phyloP scores from a whole-genome alignment of 2,888 invertebrate genomes.

The Campoplex capitator region DNA sequence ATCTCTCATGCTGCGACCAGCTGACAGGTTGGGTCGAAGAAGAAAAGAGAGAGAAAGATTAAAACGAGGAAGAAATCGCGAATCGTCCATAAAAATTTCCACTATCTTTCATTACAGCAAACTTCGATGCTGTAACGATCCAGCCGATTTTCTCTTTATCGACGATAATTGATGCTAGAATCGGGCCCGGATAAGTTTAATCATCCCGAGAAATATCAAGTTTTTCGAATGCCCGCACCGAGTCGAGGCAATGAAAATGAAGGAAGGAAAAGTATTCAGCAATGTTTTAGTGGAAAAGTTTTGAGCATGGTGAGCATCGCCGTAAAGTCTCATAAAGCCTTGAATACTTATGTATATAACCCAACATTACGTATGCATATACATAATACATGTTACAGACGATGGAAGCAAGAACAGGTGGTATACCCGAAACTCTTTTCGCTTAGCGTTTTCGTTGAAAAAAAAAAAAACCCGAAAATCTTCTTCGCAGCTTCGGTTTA shows the following conservation, averaged over 20 bases:
- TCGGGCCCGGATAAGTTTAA: neutral
- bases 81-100: slow-evolving; percentile 12
- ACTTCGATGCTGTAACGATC: slow-evolving; percentile 7
- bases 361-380: slow-evolving; percentile 27
- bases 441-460: neutral
- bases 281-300: slow-evolving; percentile 49
- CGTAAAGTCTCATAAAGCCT: slow-evolving; percentile 50
- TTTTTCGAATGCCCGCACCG: neutral
- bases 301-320: slow-evolving; percentile 11
- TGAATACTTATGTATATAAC: slow-evolving; percentile 15
- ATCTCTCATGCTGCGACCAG: slow-evolving; percentile 9
- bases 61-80: neutral
- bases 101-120: neutral
- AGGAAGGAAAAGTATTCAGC: slow-evolving; percentile 24
- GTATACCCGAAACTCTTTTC: slow-evolving; percentile 28
- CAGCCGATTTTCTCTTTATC: neutral
- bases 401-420: slow-evolving; percentile 22
- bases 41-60: neutral
- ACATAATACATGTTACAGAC: slow-evolving; percentile 29
- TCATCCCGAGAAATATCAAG: neutral
- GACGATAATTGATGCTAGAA: neutral
- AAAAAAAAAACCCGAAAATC: slow-evolving; percentile 25
- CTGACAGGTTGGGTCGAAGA: neutral
- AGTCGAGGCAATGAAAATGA: neutral
- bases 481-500: slow-evolving; percentile 37